phyloP scores from a whole-genome alignment of 2,113 vertebrate genomes.

The Oncorhynchus kisutch region DNA sequence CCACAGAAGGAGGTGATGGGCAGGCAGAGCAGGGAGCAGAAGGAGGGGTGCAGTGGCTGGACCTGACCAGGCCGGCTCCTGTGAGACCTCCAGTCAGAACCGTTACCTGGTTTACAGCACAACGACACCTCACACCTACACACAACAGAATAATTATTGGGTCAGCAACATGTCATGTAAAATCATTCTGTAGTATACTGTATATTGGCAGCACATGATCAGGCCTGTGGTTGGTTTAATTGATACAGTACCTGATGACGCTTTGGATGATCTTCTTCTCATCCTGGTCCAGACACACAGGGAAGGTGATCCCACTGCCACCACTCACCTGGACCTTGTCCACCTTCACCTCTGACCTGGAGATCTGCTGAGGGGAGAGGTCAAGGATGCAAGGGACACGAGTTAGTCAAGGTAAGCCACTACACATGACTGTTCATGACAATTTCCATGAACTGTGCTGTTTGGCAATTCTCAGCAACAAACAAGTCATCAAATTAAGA shows the following conservation, averaged over 20 bases:
- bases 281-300: slow-evolving; percentile 94
- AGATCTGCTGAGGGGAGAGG: slow-evolving; percentile 73
- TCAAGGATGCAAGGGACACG: background rate
- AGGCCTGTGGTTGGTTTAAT: background rate
- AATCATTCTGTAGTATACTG: background rate
- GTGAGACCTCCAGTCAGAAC: slow-evolving; percentile 62
- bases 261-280: slow-evolving; percentile 94
- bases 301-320: slow-evolving; percentile 77
- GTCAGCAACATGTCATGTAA: background rate
- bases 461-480: too few relatives aligned
- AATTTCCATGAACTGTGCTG: too few relatives aligned
- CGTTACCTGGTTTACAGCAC: slow-evolving; percentile 86
- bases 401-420: background rate
- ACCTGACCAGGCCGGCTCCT: slow-evolving; percentile 56
- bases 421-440: background rate
- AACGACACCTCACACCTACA: slow-evolving; percentile 89
- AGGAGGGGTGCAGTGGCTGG: slow-evolving; percentile 69
- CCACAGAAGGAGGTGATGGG: slow-evolving; percentile 91
- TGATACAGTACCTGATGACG: slow-evolving; percentile 79
- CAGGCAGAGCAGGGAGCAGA: slow-evolving; percentile 91
- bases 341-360: slow-evolving; percentile 83
- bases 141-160: background rate
- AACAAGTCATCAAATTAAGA: too few relatives aligned
- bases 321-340: slow-evolving; percentile 83
- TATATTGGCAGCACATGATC: background rate